These are phyloP conservation scores for Drosophila paracracens DNA, from an alignment of 2,888 invertebrate species.

Conservation along the genomic window DNA sequence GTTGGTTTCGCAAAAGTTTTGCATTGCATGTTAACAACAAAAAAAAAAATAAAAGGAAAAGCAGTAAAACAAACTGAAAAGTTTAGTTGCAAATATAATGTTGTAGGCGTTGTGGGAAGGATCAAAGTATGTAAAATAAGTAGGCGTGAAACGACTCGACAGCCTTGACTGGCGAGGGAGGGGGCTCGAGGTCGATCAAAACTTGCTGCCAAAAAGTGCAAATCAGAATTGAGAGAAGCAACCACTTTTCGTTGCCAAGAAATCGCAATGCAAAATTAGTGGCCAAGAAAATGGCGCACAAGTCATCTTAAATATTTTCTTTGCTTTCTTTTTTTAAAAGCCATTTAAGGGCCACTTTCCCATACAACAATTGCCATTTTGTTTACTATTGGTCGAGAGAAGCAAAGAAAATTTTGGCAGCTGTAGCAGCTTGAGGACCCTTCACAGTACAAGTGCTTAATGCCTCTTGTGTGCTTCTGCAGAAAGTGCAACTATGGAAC, in stretches of 20 bases:
- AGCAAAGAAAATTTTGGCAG: neutral
- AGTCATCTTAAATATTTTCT: conserved; percentile 38
- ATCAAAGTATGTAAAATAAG: conserved; percentile 10
- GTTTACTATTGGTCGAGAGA: neutral
- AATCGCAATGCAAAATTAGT: conserved; percentile 23
- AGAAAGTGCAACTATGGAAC: conserved; percentile 1
- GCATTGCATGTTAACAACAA: conserved; percentile 14
- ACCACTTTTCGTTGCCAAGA: conserved; percentile 36
- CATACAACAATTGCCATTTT: conserved; percentile 2
- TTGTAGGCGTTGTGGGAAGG: conserved; percentile 7
- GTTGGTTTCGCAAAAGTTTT: conserved; percentile 33
- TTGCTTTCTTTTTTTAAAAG: conserved; percentile 18
- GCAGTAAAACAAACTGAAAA: conserved; percentile 14
- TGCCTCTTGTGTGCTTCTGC: conserved; percentile 4
- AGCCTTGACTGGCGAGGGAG: conserved; percentile 8
- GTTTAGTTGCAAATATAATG: conserved; percentile 31
- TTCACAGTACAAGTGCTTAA: conserved; percentile 7
- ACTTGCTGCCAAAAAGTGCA: conserved; percentile 24
- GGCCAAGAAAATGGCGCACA: conserved; percentile 31
- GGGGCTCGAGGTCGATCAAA: conserved; percentile 5
- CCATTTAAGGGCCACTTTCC: conserved; percentile 1
- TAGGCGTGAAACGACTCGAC: conserved; percentile 21
- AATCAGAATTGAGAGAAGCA: conserved; percentile 7
- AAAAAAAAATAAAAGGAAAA: conserved; percentile 2
- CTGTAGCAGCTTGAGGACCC: conserved; percentile 10